Evolutionary conservation across 2,113 vertebrate genomes (phyloP), one percentile per base, ranked within the genome.

Genomic region (Ciconia boyciana): DNA sequence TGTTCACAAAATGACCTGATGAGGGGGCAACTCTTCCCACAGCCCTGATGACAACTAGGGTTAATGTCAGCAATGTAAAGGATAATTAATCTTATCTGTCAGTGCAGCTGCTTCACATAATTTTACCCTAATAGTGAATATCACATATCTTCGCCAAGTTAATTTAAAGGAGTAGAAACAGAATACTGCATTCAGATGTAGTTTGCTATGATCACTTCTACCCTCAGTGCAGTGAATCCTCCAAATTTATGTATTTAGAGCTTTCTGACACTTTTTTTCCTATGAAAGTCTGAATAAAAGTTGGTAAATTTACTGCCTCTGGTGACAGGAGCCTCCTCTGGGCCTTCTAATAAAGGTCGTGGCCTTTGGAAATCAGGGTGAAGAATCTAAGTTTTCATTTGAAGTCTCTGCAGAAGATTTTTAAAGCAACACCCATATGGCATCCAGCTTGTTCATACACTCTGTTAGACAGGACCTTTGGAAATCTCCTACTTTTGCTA

Each of bases 51-150:
- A 93, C 71, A 90, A 84, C 58, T 83, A 92, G 91, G 88, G 90
- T 92, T 97, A 97, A 97, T 41, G 93, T 95, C 36, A 77, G 92
- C 78, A 91, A 76, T 76, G 85, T 66, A 75, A 93, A 96, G 92
- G 87, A 95, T 96, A 97, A 97, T 96, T 80, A 93, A 95, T 97
- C 93, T 95, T 97, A 96, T 91, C 93, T 96, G 85, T 94, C 97
- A 96, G 58, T 89, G 86, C 94, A 98, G 93, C 90, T 97, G 95
- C 92, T 88, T 96, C 96, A 87, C 94, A 92, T 95, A 96, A 97
- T 97, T 98, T 95, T 89, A 85, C 90, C 82, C 74, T 92, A 96
- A 87, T 76, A 95, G 74, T 18, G 32, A 96, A 78, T 83, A 96
- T 88, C 87, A 20, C 64, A 9, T 87, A 89, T 88, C 79, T 91